Conservation (phyloP, 2,888 invertebrate genomes). For the Brachyopa scutellaris region DNA sequence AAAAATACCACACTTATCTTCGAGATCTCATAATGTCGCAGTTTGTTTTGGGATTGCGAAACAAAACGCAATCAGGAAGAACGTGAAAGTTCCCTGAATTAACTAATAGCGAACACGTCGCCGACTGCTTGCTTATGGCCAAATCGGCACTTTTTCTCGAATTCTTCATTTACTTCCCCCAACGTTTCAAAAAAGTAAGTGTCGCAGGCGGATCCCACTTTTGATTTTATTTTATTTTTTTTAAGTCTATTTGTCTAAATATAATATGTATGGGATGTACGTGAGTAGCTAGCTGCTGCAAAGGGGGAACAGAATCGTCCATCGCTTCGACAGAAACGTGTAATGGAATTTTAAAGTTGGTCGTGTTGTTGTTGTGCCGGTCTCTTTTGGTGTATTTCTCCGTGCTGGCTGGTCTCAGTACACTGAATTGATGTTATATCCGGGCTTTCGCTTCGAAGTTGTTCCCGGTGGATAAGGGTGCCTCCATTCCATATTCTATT, state of each 20-base stretch:
- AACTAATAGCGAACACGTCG: constrained; percentile 50
- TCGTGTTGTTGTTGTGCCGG: constrained; percentile 57
- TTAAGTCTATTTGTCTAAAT: constrained; percentile 65
- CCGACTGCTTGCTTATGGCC: constrained; percentile 36
- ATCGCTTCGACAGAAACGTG: constrained; percentile 44
- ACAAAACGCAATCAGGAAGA: constrained; percentile 23
- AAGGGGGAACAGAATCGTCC: constrained; percentile 11
- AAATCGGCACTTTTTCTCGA: constrained; percentile 46
- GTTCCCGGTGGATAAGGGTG: constrained; percentile 5
- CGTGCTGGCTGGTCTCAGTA: constrained; percentile 6
- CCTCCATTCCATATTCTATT: not conserved
- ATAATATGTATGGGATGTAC: constrained; percentile 50
- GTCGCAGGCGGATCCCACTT: constrained; percentile 46
- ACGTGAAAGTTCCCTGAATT: constrained; percentile 8
- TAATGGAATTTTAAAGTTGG: constrained; percentile 63
- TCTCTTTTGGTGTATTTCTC: constrained; percentile 47
- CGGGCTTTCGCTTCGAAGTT: constrained; percentile 27
- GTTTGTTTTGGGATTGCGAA: constrained; percentile 29
- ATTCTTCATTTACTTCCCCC: constrained; percentile 42
- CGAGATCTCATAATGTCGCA: constrained; percentile 16
- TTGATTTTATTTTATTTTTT: not conserved
- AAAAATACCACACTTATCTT: constrained; percentile 16
- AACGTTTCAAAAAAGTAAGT: constrained; percentile 50
- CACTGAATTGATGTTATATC: constrained; percentile 19
- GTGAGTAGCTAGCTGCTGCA: constrained; percentile 4